Conservation (phyloP, 2,888 invertebrate genomes). For the Drosophila glabriapex region DNA sequence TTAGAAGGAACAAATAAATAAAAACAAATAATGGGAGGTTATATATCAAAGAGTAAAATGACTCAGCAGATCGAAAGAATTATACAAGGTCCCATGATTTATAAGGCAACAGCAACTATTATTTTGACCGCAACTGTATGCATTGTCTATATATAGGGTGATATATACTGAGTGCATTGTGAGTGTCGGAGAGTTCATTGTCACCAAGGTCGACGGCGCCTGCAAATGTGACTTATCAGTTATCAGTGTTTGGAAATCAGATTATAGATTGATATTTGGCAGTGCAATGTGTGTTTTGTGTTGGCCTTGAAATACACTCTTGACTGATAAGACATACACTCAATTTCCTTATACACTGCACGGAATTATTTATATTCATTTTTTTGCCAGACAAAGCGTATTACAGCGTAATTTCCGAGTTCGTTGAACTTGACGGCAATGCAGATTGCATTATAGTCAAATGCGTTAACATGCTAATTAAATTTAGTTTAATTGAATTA, state of each 20-base stretch:
- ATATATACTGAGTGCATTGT: not conserved
- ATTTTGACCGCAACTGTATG: not conserved
- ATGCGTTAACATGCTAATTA: constrained; percentile 71
- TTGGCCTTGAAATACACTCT: constrained; percentile 33
- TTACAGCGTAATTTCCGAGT: constrained; percentile 19
- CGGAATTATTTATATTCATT: constrained; percentile 1
- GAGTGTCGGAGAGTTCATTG: constrained; percentile 61
- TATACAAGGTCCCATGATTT: not conserved
- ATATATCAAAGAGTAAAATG: not conserved
- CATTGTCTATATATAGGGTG: not conserved
- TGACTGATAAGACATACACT: constrained; percentile 44
- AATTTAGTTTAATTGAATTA: constrained; percentile 77
- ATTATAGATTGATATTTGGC: constrained; percentile 49
- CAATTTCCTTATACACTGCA: not conserved
- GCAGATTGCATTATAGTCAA: constrained; percentile 71
- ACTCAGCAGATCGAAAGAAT: not conserved
- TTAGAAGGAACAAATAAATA: no score
- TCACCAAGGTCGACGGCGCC: constrained; percentile 64
- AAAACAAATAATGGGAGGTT: not conserved
- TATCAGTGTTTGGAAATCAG: constrained; percentile 38
- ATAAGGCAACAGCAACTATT: not conserved
- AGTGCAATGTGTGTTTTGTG: not conserved
- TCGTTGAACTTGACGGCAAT: constrained; percentile 41
- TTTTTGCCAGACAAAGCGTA: constrained; percentile 18
- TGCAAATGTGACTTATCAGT: constrained; percentile 21